A percentile compares a stretch with the other conserved stretches of the same genome.
phyloP scores from a whole-genome alignment of 2,797 vertebrate species.

The Pelochelys cantorii region DNA sequence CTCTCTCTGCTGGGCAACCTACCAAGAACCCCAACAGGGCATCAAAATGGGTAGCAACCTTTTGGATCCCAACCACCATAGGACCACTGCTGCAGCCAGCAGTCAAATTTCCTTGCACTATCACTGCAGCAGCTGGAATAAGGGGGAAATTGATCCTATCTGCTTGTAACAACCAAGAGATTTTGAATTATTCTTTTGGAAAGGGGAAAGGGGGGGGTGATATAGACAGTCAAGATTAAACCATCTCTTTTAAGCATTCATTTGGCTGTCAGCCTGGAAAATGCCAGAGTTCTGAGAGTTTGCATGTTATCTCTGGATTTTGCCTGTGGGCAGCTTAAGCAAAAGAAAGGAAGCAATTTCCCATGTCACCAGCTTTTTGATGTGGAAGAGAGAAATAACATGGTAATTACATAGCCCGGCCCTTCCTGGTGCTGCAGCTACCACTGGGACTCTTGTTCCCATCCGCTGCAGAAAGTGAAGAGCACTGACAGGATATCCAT shows the following conservation, averaged over 20 bases:
- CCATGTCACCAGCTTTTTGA: not conserved
- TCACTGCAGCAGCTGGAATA: not conserved
- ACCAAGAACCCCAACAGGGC: no score
- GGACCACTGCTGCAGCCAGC: not conserved
- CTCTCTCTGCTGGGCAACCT: no score
- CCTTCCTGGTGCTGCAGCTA: not conserved
- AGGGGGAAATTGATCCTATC: not conserved
- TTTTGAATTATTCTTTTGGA: not conserved
- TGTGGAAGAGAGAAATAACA: not conserved
- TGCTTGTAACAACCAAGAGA: not conserved
- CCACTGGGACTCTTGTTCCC: not conserved
- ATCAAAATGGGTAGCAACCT: no score
- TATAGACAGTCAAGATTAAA: not conserved
- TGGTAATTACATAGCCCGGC: not conserved
- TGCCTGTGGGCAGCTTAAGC: not conserved
- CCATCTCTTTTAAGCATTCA: no score
- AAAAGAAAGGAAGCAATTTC: not conserved
- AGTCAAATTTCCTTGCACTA: not conserved
- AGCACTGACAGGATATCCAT: not conserved
- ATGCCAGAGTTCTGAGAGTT: not conserved
- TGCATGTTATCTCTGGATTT: not conserved
- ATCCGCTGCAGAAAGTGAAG: not conserved
- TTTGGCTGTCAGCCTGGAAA: no score
- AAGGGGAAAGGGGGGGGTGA: not conserved
- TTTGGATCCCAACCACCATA: no score